Base-by-base conservation (phyloP, 2,888 invertebrate genomes). In the Macaria liturata region DNA sequence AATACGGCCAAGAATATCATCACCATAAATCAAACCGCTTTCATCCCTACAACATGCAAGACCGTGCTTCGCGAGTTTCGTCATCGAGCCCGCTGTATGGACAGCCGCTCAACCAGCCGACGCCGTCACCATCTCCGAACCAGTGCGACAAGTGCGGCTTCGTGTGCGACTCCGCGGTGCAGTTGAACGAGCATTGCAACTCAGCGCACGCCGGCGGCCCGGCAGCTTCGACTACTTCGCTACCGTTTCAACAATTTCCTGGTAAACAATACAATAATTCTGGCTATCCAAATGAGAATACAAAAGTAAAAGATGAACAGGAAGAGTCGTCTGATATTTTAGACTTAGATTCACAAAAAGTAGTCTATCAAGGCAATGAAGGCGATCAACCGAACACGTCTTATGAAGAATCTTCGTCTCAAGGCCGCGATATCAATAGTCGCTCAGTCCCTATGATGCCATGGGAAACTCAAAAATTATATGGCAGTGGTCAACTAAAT, bases 341-440 rank as follows among this genome's bases (percentile, higher is more conserved):
- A 55, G 97, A 97, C 80, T 88, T 97, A 62, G 97, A 97, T 80
- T 97, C 97, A 1, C 97, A 97, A 78, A 97, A 97, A 88, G 97
- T 97, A 65, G 97, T 97, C 1, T 95, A 95, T 72, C 93, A 94
- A 66, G 94, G 94, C 57, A 93, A 93, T 70, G 94, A 93, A 70
- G 93, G 93, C 54, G 91, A 91, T 40, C 83, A 81, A 53, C 82
- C 81, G 46, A 86, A 90, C 9, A 70, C 82, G 6, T 67, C 80
- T 3, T 91, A 87, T 67, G 92, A 92, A 57, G 89, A 88, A 60
- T 65, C 84, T 4, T 75, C 84, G 8, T 61, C 84, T 20, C 88
- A 86, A 71, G 84, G 81, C 9, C 82, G 91, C 7, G 92, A 92
- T 71, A 85, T 87, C 0, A 93, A 86, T 57, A 86, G 83, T 32